phyloP scores from a whole-genome alignment of 2,113 vertebrate genomes.

The Onychostruthus taczanowskii region DNA sequence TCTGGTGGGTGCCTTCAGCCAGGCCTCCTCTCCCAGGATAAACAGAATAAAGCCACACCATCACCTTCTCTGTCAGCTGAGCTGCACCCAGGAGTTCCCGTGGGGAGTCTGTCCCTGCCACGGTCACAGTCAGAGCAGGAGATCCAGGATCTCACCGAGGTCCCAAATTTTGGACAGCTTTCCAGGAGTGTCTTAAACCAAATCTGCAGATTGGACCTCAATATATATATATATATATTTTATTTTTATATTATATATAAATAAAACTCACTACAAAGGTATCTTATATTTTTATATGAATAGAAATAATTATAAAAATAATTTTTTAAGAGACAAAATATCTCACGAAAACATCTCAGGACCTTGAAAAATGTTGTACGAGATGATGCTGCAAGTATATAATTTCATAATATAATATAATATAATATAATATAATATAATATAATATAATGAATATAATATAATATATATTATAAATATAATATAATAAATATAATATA shows the following conservation, averaged over 20 bases:
- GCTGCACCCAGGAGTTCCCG: not conserved
- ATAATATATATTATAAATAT: no score
- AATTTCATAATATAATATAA: no score
- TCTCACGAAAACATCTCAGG: not conserved
- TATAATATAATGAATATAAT: no score
- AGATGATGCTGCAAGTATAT: not conserved
- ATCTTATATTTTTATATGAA: not conserved
- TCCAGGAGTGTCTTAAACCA: not conserved
- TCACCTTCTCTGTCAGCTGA: not conserved
- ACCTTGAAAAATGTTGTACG: not conserved
- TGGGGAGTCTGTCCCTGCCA: not conserved
- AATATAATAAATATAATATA: no score
- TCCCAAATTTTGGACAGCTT: not conserved
- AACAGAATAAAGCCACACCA: not conserved
- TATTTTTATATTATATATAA: not conserved
- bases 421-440: no score
- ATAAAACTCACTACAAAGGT: accelerated
- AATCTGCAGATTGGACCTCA: not conserved
- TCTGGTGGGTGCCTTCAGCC: not conserved
- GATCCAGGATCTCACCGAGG: not conserved
- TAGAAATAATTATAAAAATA: not conserved
- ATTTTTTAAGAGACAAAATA: not conserved
- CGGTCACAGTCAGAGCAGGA: not conserved
- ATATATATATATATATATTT: no score
- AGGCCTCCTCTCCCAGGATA: not conserved